Evolutionary conservation across 2,888 invertebrate genomes (phyloP), one percentile per base, ranked within the genome.

Genomic region (Drosophila antonietae): DNA sequence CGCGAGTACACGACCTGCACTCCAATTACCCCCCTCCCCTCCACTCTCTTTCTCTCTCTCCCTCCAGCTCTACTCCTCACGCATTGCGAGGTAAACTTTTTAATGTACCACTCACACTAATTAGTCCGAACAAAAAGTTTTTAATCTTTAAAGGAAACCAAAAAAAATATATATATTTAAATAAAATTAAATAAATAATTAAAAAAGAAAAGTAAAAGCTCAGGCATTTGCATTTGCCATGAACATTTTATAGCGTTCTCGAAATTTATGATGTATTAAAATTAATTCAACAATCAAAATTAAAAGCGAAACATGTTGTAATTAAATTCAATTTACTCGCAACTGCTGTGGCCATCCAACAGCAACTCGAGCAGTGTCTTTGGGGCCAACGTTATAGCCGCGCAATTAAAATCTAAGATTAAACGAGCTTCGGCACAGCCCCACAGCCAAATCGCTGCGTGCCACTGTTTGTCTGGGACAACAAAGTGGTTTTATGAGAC

Each of bases 281-380:
- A 65, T 83, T 76, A 73, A 80, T 76, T 67, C 69, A 76, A 72
- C 81, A 86, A 86, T 88, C 75, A 88, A 81, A 81, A 81, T 76
- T 68, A 78, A 78, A 68, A 68, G 65, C 57, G 68, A 68, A 86
- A 84, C 73, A 78, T 67, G 73, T 75, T 76, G 74, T 78, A 88
- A 89, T 89, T 90, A 89, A 89, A 87, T 89, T 90, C 89, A 90
- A 90, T 87, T 88, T 69, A 83, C 88, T 81, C 78, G 67, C 65
- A 68, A 72, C 86, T 68, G 77, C 66, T 83, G 69, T 57, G 73
- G 58, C 73, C 49, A 12, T 37, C 53, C 15, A n/a, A 37, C 53
- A 1, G 37, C 37, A 37, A 49, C 64, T 41, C 1, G 44, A 44
- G 56, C 52, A 53, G 46, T 73, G 66, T 77, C 73, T 71, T 64